Conservation (phyloP, 1,140 invertebrate genomes). For the Vanessa atalanta region DNA sequence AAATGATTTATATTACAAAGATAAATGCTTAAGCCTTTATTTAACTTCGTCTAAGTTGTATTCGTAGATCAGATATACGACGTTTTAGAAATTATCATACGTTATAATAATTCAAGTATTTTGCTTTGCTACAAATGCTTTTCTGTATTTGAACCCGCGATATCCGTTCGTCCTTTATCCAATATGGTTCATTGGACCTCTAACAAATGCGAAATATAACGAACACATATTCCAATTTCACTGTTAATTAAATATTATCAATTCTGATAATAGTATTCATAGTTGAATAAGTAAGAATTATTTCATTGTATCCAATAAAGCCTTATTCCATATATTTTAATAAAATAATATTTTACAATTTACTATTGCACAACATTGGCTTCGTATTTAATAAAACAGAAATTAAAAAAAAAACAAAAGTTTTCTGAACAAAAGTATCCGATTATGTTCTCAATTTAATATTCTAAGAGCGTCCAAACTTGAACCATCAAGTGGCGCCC, state of each 20-base stretch:
- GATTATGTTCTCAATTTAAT: constrained; percentile 10
- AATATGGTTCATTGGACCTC: too few relatives aligned
- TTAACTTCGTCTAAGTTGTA: background rate
- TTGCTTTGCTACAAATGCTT: too few relatives aligned
- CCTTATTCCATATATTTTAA: too few relatives aligned
- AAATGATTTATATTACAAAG: background rate
- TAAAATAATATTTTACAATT: background rate
- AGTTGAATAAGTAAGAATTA: too few relatives aligned
- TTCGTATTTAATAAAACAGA: background rate
- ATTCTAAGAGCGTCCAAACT: constrained; percentile 21
- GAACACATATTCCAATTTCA: too few relatives aligned
- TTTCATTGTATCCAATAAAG: too few relatives aligned
- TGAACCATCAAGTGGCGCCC: background rate
- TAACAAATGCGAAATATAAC: too few relatives aligned
- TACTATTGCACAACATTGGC: background rate
- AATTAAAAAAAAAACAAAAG: background rate
- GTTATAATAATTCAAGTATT: too few relatives aligned
- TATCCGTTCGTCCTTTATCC: too few relatives aligned
- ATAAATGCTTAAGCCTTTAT: background rate
- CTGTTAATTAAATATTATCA: too few relatives aligned
- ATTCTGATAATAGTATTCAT: too few relatives aligned
- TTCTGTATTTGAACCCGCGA: too few relatives aligned
- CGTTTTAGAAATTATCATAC: background rate
- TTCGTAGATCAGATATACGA: background rate
- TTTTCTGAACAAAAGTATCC: background rate